Base-by-base conservation (phyloP, 1,140 invertebrate genomes). In the Ceratitis capitata region DNA sequence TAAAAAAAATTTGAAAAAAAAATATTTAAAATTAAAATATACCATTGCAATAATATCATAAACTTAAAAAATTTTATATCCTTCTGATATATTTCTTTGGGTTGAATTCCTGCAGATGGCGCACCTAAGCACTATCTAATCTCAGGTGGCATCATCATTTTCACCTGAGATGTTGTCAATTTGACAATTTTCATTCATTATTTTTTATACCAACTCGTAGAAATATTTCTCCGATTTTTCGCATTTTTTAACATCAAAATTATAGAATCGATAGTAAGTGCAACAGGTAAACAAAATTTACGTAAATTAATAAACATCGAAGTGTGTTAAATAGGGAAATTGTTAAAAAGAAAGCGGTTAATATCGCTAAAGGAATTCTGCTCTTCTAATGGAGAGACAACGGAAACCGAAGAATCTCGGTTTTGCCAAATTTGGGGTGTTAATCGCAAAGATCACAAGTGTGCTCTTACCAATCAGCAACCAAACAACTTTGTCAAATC, bases 191-290 rank as follows among this genome's bases (percentile, higher is more conserved):
- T 78, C 12, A 12, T 78, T 78, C n/a, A 45, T 23, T 78, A 26
- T 78, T 23, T n/a, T 42, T 78, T 78, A 39, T 78, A 26, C n/a
- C n/a, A 78, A 78, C 45, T 78, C 45, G 42, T 78, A 39, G 69
- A 78, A 78, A 78, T 78, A 78, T 78, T 45, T 78, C 69, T 78
- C 39, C 23, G 69, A 26, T 78, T 78, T 74, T 78, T 23, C n/a
- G 35, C 42, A 78, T 45, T 78, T 78, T 78, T 35, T 9, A 19
- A 19, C n/a, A 78, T 7, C 69, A 78, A 78, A 78, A 78, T 45
- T 45, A 78, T 10, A 78, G 69, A 78, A 45, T 78, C 23, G 0
- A 78, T 78, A 78, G 69, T 78, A 78, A 78, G 69, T 78, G 69
- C 69, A 78, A 78, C 69, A 78, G n/a, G 69, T 78, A 45, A 45